Evolutionary conservation across 2,113 vertebrate genomes (phyloP).

Genomic region (Ceyx melanurus): DNA sequence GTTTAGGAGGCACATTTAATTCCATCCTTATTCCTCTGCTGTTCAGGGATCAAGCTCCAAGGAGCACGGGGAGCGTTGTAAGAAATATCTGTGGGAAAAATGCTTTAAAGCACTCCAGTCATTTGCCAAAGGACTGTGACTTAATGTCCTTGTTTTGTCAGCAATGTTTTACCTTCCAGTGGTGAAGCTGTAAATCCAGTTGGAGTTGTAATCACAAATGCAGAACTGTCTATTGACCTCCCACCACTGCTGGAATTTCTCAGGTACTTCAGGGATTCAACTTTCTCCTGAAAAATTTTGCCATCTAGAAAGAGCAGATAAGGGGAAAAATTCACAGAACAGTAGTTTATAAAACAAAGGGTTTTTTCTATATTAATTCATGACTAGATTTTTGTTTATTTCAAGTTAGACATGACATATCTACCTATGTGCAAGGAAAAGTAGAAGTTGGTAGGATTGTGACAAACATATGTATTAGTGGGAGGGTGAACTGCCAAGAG

Average conservation of each 20-base stretch:
- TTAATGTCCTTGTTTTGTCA: neutral
- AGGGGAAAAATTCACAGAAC: neutral
- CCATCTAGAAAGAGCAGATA: slow-evolving; percentile 81
- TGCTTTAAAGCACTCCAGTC: neutral
- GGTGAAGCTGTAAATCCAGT: slow-evolving; percentile 78
- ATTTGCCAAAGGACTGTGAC: neutral
- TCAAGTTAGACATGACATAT: neutral
- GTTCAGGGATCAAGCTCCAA: neutral
- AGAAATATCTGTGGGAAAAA: neutral
- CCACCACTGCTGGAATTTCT: slow-evolving; percentile 87
- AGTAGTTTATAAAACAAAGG: neutral
- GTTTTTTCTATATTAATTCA: neutral
- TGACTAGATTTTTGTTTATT: neutral
- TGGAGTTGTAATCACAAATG: slow-evolving; percentile 80
- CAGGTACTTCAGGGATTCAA: slow-evolving; percentile 89
- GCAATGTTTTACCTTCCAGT: slow-evolving; percentile 77
- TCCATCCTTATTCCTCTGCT: neutral
- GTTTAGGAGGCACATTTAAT: neutral
- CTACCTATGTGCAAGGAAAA: slow-evolving; percentile 95
- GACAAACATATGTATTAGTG: slow-evolving; percentile 97
- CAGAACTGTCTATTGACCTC: slow-evolving; percentile 81
- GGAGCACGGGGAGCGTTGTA: neutral
- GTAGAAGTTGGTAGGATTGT: slow-evolving; percentile 95
- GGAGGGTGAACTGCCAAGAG: slow-evolving; percentile 96
- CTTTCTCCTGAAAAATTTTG: slow-evolving; percentile 94